Evolutionary conservation across 2,888 invertebrate species (phyloP), one percentile per base, ranked within the genome.

Genomic region (Lampropteryx suffumata): DNA sequence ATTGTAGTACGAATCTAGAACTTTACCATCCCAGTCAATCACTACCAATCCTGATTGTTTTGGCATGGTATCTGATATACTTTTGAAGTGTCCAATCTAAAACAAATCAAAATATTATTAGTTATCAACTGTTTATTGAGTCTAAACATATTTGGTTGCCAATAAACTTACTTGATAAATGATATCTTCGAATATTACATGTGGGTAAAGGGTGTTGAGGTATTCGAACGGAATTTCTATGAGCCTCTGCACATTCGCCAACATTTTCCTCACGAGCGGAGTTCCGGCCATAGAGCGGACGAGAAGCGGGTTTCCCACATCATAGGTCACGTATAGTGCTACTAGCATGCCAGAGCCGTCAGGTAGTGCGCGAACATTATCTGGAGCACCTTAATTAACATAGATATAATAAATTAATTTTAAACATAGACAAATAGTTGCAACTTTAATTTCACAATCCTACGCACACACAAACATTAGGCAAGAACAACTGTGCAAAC

Each of bases 301-400:
- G 0, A 93, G 14, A 5, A 82, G 62, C 0, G 95, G 95, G 74
- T 93, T 77, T 8, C 93, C 88, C 0, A 94, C 93, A 42, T 90
- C 81, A 47, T 76, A 80, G 1, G 91, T 77, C 0, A 80, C 51
- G 52, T 94, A 84, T 8, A 96, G 72, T 1, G 92, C 90, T 1
- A 94, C 92, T 61, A 95, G 90, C 60, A 95, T 84, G 12, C 95
- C 95, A 3, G 94, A 94, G 11, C 92, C 91, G 55, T 94, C 93
- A 12, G 92, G 92, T 14, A 89, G 64, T 1, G 64, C 65, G 10
- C 82, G 82, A 10, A 92, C 34, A 64, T 95, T 96, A 81, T 96
- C 96, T 0, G 95, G 94, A 8, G 92, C 54, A 42, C 93, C 91
- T 90, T 69, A 9, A 5, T 29, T 37, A 36, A 46, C 33, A 46